Base-by-base conservation (phyloP, 92 coral and sea anemone species). In the Ricordea florida region DNA sequence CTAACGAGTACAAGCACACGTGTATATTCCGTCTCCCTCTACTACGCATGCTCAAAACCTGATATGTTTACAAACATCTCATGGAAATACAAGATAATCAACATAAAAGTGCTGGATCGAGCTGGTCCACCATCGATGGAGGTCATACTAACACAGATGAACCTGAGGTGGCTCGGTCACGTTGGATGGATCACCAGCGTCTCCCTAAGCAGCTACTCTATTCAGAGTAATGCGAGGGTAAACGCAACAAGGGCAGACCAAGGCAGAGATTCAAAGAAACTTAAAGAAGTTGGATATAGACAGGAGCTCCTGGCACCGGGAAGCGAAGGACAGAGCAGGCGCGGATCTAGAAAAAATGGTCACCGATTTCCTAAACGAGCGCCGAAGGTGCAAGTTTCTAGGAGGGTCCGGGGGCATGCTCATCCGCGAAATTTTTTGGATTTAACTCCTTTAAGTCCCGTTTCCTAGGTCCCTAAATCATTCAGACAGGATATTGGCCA, bases 251-350 rank as follows among this genome's bases (percentile, higher is more conserved):
- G 22, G 82, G 82, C 0, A 25, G 69, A 26, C 76, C 59, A 26
- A 48, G 77, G 58, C 72, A 38, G 16, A 45, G 83, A 62, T 76
- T 62, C 16, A 76, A 76, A 41, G 82, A 60, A 82, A 82, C 75
- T 31, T 73, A 66, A 81, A 61, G 44, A 4, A 2, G 66, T 8
- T 10, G 52, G 45, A 22, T 21, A 42, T 51, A 27, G 48, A 53
- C 1, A 29, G 7, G 30, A 9, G 31, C 14, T 15, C 34, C 8
- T 72, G 67, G 67, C 66, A 53, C 35, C 4, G 10, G 36, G 1
- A 9, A 21, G 71, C 71, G 10, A 58, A 60, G 65, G 42, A 57
- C 45, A 57, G 65, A n/a, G n/a, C n/a, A n/a, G n/a, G n/a, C n/a
- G n/a, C n/a, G n/a, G n/a, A n/a, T n/a, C n/a, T n/a, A n/a, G n/a